Evolutionary conservation across 53 echinoderm and acorn worm species (phyloP).

Genomic region (Glandiceps talaboti): DNA sequence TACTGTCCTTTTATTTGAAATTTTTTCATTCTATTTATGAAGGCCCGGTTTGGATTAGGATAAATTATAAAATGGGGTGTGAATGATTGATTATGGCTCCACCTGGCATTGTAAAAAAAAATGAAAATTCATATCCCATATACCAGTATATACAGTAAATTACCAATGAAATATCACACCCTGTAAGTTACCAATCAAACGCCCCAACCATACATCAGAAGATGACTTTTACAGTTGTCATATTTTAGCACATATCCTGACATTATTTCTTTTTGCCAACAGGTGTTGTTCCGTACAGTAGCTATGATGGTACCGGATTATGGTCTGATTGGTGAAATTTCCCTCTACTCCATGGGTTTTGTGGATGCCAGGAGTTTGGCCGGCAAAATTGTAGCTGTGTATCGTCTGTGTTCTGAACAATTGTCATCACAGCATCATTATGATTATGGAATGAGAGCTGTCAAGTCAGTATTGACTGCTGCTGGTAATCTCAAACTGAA

Average conservation of each 20-base stretch:
- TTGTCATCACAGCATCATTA: constrained; percentile 98
- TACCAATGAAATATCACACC: too few relatives aligned
- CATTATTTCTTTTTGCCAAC: neutral
- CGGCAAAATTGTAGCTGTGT: constrained; percentile 91
- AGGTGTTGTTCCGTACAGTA: constrained; percentile 97
- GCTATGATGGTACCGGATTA: constrained; percentile 99
- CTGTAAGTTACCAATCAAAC: too few relatives aligned
- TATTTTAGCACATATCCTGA: too few relatives aligned
- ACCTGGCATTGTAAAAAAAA: too few relatives aligned
- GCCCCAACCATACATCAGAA: too few relatives aligned
- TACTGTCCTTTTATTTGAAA: neutral
- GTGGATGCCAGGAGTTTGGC: constrained; percentile 84
- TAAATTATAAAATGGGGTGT: too few relatives aligned
- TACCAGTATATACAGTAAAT: too few relatives aligned
- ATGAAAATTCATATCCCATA: too few relatives aligned
- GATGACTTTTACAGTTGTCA: too few relatives aligned
- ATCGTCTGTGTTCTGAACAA: constrained; percentile 87
- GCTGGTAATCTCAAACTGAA: constrained; percentile 94
- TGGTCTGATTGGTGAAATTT: constrained; percentile 93
- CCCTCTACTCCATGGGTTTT: constrained; percentile 93
- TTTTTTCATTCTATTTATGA: too few relatives aligned
- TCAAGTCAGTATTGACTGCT: constrained; percentile 93
- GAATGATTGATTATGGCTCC: too few relatives aligned
- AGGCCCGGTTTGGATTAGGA: too few relatives aligned
- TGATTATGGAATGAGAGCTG: constrained; percentile 98